These are phyloP conservation scores for Botia almorhae DNA, from an alignment of 2,797 vertebrate species.

Conservation along the genomic window DNA sequence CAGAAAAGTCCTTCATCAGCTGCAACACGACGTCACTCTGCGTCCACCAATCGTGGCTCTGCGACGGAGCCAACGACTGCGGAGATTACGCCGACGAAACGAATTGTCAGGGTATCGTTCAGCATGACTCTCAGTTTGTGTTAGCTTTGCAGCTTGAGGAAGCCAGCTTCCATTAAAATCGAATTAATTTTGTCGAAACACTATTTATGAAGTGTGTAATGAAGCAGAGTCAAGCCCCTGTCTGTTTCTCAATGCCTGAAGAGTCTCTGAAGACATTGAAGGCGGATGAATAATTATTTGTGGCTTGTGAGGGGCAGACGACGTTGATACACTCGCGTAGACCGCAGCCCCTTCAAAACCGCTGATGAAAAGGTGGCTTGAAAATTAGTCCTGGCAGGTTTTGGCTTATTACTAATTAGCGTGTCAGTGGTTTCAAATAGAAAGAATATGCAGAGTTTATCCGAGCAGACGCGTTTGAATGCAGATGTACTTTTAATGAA, in stretches of 20 bases:
- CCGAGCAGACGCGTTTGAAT: slow-evolving; percentile 29
- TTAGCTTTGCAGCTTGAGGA: slow-evolving; percentile 54
- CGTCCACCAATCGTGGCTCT: slow-evolving; percentile 93
- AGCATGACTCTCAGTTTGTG: slow-evolving; percentile 29
- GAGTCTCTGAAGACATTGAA: slow-evolving; percentile 53
- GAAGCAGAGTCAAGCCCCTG: slow-evolving; percentile 57
- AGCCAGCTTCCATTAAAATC: slow-evolving; percentile 57
- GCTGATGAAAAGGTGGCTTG: slow-evolving; percentile 26
- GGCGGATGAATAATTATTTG: slow-evolving; percentile 57
- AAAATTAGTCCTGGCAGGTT: slow-evolving; percentile 30
- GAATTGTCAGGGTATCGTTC: slow-evolving; percentile 84
- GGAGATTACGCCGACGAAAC: slow-evolving; percentile 96
- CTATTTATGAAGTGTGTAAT: slow-evolving; percentile 58
- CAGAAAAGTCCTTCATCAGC: slow-evolving; percentile 89
- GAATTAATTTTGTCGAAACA: slow-evolving; percentile 62
- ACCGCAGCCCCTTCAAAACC: slow-evolving; percentile 29
- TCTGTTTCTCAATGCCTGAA: slow-evolving; percentile 56
- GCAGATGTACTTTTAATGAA: slow-evolving; percentile 43
- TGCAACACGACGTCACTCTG: slow-evolving; percentile 97
- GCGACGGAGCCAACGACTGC: slow-evolving; percentile 96
- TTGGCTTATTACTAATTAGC: slow-evolving; percentile 36
- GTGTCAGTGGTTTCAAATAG: slow-evolving; percentile 37
- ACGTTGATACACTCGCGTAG: slow-evolving; percentile 32
- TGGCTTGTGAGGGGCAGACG: slow-evolving; percentile 49
- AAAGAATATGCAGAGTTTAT: slow-evolving; percentile 21